phyloP scores from a whole-genome alignment of 2,797 vertebrate genomes.

The Otus scops region DNA sequence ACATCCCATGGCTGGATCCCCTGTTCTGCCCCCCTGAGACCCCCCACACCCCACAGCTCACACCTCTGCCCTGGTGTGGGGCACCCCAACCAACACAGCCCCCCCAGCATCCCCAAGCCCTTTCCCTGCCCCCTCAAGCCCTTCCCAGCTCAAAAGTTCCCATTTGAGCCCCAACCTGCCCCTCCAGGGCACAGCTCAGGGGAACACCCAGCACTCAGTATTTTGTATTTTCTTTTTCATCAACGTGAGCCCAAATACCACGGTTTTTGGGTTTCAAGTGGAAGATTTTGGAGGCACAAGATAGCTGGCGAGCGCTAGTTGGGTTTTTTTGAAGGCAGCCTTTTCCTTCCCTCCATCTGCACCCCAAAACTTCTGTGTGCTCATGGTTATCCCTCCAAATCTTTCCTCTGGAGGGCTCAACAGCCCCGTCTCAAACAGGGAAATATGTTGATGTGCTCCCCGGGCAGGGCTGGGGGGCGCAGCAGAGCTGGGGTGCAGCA shows the following conservation, averaged over 20 bases:
- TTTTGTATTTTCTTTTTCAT: not conserved
- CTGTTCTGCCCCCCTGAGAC: not conserved
- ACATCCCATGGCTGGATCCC: not conserved
- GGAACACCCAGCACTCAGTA: not conserved
- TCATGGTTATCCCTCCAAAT: not conserved
- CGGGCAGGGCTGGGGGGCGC: not conserved
- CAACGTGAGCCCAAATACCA: rapidly evolving
- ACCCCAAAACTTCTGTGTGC: not conserved
- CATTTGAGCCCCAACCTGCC: no score
- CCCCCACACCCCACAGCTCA: not conserved
- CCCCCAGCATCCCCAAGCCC: not conserved
- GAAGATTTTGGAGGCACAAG: not conserved
- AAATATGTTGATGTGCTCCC: rapidly evolving
- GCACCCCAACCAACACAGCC: rapidly evolving
- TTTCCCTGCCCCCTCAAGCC: not conserved
- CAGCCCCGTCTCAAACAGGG: no score
- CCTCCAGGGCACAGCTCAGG: not conserved
- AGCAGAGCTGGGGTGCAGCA: not conserved
- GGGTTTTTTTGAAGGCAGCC: rapidly evolving
- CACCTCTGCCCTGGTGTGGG: not conserved
- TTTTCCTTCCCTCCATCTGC: not conserved
- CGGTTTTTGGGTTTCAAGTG: not conserved
- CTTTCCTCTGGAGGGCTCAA: not conserved
- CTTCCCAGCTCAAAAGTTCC: not conserved
- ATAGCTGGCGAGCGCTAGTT: not conserved